These are phyloP conservation scores for Progne subis DNA, from an alignment of 2,113 vertebrate species.

Conservation along the genomic window DNA sequence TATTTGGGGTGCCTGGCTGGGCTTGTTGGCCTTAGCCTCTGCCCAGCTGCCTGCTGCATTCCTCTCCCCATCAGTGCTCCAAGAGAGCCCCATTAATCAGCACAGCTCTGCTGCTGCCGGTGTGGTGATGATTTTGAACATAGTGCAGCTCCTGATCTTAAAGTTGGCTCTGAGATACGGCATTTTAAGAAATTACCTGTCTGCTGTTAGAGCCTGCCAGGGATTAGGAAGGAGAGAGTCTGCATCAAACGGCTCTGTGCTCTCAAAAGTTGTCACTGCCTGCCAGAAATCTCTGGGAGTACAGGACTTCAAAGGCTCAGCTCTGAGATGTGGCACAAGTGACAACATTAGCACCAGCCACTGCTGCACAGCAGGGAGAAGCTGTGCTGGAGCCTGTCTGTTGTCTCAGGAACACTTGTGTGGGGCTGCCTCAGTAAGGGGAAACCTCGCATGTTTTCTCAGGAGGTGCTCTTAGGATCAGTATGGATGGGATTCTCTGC, in stretches of 20 bases:
- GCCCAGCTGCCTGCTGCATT: background rate
- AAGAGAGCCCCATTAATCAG: background rate
- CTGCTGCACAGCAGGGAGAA: background rate
- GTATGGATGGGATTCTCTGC: background rate
- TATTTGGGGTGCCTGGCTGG: background rate
- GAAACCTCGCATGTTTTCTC: background rate
- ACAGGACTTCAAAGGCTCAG: background rate
- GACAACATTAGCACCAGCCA: background rate
- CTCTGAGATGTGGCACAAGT: background rate
- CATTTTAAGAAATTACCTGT: background rate
- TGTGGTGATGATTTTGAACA: background rate
- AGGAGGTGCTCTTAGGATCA: background rate
- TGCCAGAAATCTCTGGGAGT: background rate
- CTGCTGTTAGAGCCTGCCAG: background rate
- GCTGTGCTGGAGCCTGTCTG: background rate
- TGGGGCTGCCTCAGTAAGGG: background rate
- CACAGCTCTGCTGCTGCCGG: rapidly evolving
- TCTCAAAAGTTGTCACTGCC: background rate
- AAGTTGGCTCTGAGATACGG: background rate
- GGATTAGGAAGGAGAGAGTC: background rate
- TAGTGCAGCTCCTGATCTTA: background rate
- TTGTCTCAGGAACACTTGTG: background rate
- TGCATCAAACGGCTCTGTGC: background rate
- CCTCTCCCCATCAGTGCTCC: background rate
- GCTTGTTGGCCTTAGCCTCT: background rate